These are phyloP conservation scores for Plectropomus leopardus DNA, from an alignment of 2,113 vertebrate species.

Conservation along the genomic window DNA sequence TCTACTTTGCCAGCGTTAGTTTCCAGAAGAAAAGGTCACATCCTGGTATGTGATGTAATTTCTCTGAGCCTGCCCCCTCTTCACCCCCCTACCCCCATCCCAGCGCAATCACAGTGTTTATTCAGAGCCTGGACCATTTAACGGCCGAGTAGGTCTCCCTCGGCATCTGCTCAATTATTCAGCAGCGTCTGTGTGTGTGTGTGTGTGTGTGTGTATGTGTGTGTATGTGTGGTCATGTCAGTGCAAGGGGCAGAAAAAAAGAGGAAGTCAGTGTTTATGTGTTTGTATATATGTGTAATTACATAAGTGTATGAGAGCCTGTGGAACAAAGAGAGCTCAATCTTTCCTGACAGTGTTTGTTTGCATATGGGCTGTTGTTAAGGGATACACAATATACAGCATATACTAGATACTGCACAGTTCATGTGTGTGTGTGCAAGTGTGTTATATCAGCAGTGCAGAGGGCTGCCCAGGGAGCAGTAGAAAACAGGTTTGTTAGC, in stretches of 20 bases:
- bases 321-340: constrained; percentile 1
- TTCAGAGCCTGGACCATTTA: constrained; percentile 45
- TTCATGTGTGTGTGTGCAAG: not conserved
- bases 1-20: not conserved
- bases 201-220: constrained; percentile 1
- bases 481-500: constrained; percentile 50
- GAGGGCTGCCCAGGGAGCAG: constrained; percentile 7
- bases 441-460: constrained; percentile 11
- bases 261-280: constrained; percentile 11
- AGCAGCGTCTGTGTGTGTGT: constrained; percentile 38
- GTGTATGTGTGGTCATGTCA: constrained; percentile 10
- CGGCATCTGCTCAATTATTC: constrained; percentile 58
- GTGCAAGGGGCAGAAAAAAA: not conserved
- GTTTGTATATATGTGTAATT: constrained; percentile 4
- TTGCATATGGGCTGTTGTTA: not conserved
- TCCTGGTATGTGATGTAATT: constrained; percentile 32
- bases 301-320: not conserved
- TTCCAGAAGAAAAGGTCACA: not conserved
- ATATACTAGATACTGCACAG: not conserved
- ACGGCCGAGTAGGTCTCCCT: constrained; percentile 46
- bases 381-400: not conserved
- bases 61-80: constrained; percentile 4
- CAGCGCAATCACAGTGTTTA: constrained; percentile 45
- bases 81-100: not conserved
- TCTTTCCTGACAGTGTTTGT: not conserved